phyloP scores from a whole-genome alignment of 1,140 invertebrate genomes.

The Cheumatopsyche charites region DNA sequence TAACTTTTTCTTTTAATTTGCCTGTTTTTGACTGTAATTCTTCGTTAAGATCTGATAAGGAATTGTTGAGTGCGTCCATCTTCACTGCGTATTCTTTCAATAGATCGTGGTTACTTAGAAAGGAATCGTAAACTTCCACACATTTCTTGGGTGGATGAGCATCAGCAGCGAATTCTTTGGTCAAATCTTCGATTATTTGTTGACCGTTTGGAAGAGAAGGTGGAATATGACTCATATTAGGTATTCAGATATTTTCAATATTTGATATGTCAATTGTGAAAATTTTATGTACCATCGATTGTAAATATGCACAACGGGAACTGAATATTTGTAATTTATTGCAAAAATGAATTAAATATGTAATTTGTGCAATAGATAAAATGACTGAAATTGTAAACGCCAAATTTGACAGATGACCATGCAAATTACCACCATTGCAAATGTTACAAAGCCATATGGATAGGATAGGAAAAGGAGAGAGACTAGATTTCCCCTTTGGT shows the following conservation, averaged over 20 bases:
- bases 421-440: too few relatives aligned
- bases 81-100: slow-evolving; percentile 29
- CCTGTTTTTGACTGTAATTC: slow-evolving; percentile 33
- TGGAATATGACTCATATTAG: neutral
- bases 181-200: slow-evolving; percentile 42
- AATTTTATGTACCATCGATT: too few relatives aligned
- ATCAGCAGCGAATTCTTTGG: slow-evolving; percentile 19
- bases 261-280: too few relatives aligned
- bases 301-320: too few relatives aligned
- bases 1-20: slow-evolving; percentile 43
- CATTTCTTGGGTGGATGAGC: slow-evolving; percentile 4
- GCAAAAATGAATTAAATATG: too few relatives aligned
- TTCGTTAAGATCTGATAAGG: slow-evolving; percentile 29
- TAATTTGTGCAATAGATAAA: too few relatives aligned
- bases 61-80: slow-evolving; percentile 21
- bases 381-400: too few relatives aligned
- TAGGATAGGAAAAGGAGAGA: too few relatives aligned
- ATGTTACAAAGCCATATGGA: too few relatives aligned
- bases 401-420: too few relatives aligned
- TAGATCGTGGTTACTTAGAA: slow-evolving; percentile 36
- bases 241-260: neutral
- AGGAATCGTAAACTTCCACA: slow-evolving; percentile 35
- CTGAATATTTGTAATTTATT: too few relatives aligned
- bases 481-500: too few relatives aligned
- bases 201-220: slow-evolving; percentile 8